Evolutionary conservation across 1,140 invertebrate genomes (phyloP), one percentile per base, ranked within the genome.

Genomic region (Aphidius ervi): DNA sequence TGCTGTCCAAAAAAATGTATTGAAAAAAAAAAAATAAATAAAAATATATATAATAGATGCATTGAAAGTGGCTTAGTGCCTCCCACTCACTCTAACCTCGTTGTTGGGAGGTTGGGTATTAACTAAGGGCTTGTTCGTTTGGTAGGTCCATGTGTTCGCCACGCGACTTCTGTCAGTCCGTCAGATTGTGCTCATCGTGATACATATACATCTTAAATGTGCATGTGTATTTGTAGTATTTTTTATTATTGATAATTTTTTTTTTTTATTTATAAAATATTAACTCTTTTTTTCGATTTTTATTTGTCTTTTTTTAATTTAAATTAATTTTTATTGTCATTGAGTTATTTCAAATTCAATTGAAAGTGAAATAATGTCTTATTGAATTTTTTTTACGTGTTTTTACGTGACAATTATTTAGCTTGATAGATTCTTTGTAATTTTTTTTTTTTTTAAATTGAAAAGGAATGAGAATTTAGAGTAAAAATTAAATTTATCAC

Each of bases 21-120:
- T 37, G 31, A 49, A 50, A 16, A n/a, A 23, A 37, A 58, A 31
- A 49, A 49, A 49, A 58, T 45, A 63, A n/a, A 42, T 58, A 57
- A 50, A 58, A 52, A 60, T 46, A 48, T 57, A 53, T 56, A 53
- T n/a, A 54, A 31, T 48, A n/a, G 55, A 62, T 63, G 56, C 23
- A 68, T 67, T 53, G 49, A 66, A 69, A 72, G 69, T 70, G 67
- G 68, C 68, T 68, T 68, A 71, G 63, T 68, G 65, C 73, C 74
- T 75, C 71, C 73, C 73, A 70, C 73, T 68, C 71, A 68, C 71
- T 69, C 66, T 62, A 62, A 64, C 66, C 68, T 72, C 70, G 69
- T 54, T 16, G 52, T 7, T 39, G 53, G 60, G 63, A 64, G 69
- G 72, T 71, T 68, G 71, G 72, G 72, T 62, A 23, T 47, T 50